phyloP scores from a whole-genome alignment of 2,113 vertebrate genomes.

The Pomatorhinus ruficollis region DNA sequence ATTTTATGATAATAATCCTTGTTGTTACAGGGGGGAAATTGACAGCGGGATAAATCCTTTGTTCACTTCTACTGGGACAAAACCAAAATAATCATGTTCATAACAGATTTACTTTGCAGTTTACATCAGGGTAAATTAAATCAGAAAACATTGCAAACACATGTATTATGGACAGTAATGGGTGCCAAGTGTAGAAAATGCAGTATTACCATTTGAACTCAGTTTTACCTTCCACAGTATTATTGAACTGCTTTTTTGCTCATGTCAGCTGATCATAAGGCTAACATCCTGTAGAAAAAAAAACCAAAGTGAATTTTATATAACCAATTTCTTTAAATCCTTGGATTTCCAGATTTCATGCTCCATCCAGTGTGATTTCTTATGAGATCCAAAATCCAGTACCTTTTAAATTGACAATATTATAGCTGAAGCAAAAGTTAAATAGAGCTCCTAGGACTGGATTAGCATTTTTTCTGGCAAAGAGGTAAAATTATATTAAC shows the following conservation, averaged over 20 bases:
- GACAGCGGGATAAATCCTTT: background rate
- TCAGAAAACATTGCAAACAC: background rate
- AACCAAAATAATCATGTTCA: background rate
- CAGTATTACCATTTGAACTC: background rate
- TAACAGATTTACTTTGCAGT: background rate
- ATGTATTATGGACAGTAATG: background rate
- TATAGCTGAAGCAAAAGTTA: conserved; percentile 47
- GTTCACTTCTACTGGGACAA: background rate
- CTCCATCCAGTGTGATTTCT: background rate
- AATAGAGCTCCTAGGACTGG: conserved; percentile 20
- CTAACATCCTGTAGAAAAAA: background rate
- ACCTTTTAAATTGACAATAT: conserved; percentile 13
- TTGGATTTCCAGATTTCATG: conserved; percentile 36
- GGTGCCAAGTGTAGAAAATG: background rate
- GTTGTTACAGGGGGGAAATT: background rate
- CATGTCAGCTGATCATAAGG: background rate
- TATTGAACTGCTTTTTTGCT: background rate
- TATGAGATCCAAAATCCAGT: background rate
- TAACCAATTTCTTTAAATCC: background rate
- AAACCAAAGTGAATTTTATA: background rate
- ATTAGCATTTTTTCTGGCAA: conserved; percentile 33
- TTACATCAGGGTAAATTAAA: background rate
- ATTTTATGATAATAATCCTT: background rate
- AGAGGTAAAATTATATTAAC: conserved; percentile 58
- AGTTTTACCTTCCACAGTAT: background rate